phyloP scores from a whole-genome alignment of 2,888 invertebrate species.

The Calameuta pallipes region DNA sequence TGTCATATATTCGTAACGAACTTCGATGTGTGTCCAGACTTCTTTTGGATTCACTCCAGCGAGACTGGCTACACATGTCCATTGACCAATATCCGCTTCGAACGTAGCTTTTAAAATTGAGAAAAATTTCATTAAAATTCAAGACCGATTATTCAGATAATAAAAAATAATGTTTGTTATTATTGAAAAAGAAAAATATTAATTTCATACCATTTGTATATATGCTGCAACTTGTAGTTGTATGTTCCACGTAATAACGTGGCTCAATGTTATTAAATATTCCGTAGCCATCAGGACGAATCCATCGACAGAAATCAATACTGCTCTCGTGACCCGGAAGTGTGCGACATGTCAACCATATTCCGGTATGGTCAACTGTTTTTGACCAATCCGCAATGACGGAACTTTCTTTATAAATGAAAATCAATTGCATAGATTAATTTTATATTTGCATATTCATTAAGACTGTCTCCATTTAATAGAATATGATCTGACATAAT shows the following conservation, averaged over 20 bases:
- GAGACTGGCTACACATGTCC: conserved; percentile 44
- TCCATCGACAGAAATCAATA: conserved; percentile 56
- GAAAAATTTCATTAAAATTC: neutral
- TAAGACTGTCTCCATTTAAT: neutral
- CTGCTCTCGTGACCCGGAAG: conserved; percentile 41
- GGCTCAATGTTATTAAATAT: conserved; percentile 33
- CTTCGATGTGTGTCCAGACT: conserved; percentile 13
- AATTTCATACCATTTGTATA: neutral
- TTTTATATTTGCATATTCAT: neutral
- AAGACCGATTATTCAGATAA: neutral
- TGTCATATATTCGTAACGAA: neutral
- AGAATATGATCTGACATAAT: neutral
- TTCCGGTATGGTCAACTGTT: conserved; percentile 8
- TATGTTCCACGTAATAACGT: conserved; percentile 20
- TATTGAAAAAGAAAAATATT: neutral
- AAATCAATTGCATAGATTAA: neutral
- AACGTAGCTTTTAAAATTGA: neutral
- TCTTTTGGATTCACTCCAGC: conserved; percentile 18
- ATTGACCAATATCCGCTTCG: conserved; percentile 37
- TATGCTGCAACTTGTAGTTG: neutral
- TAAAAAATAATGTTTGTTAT: neutral
- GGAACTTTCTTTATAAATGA: neutral
- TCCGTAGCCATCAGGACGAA: conserved; percentile 53
- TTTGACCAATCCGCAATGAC: neutral
- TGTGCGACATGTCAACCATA: conserved; percentile 40